phyloP scores from a whole-genome alignment of 2,888 invertebrate species.

The Nasonia oneida region DNA sequence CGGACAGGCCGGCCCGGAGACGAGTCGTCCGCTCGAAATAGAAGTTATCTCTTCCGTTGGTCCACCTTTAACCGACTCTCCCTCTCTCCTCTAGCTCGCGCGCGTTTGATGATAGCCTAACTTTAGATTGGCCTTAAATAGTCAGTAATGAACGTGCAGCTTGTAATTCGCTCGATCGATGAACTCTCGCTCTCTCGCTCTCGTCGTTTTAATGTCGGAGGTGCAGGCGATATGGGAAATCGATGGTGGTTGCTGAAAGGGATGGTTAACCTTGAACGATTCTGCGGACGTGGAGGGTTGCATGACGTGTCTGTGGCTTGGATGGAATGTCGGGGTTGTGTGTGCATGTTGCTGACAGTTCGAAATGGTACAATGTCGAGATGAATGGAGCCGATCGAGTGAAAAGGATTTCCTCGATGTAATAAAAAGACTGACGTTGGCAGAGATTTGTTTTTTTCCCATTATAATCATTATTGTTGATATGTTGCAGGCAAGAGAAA shows the following conservation, averaged over 20 bases:
- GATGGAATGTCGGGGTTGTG: neutral
- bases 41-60: conserved; percentile 48
- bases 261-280: conserved; percentile 21
- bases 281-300: neutral
- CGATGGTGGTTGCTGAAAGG: conserved; percentile 10
- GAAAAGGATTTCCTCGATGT: neutral
- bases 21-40: conserved; percentile 47
- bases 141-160: conserved; percentile 16
- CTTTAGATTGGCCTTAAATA: conserved; percentile 56
- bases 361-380: neutral
- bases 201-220: neutral
- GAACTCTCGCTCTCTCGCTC: conserved; percentile 64
- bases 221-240: conserved; percentile 54
- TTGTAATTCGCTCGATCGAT: conserved; percentile 52
- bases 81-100: neutral
- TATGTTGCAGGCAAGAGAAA: conserved; percentile 81
- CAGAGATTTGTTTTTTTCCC: neutral
- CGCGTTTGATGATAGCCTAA: conserved; percentile 10
- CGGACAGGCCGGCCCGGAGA: neutral
- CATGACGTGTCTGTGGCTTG: neutral
- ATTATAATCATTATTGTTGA: conserved; percentile 41
- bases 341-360: neutral
- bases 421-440: neutral
- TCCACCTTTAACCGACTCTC: neutral
- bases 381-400: neutral